phyloP scores from a whole-genome alignment of 2,888 invertebrate genomes.

The Ormyrus labotus region DNA sequence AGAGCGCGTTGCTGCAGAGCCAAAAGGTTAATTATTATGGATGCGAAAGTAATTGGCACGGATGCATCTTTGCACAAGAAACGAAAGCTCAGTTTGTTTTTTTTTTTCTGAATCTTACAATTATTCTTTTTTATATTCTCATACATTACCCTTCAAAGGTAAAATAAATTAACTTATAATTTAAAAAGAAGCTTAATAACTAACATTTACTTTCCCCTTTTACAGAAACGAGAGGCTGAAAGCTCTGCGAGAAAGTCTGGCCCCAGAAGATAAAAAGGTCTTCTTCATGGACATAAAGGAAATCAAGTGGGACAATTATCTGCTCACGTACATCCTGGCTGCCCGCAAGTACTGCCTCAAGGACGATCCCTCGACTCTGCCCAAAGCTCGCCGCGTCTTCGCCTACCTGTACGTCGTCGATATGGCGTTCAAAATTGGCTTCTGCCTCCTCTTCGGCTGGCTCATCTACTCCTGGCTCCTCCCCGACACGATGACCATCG shows the following conservation, averaged over 20 bases:
- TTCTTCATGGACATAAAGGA: constrained; percentile 77
- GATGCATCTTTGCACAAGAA: too few species aligned
- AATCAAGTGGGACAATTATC: constrained; percentile 81
- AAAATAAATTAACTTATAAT: too few species aligned
- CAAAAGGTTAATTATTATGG: too few species aligned
- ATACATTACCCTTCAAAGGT: too few species aligned
- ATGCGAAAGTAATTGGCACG: too few species aligned
- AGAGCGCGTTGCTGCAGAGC: too few species aligned
- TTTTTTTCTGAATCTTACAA: too few species aligned
- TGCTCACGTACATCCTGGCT: constrained; percentile 86
- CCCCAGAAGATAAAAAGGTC: constrained; percentile 71
- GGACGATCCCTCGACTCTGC: constrained; percentile 87
- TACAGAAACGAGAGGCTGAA: constrained; percentile 67
- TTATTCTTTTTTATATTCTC: too few species aligned
- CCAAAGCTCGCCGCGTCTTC: constrained; percentile 82
- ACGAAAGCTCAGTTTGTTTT: too few species aligned
- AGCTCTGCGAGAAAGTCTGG: constrained; percentile 62
- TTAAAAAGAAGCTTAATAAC: too few species aligned
- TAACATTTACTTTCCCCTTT: constrained; percentile 20
- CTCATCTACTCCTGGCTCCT: constrained; percentile 64
- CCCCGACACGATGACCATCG: constrained; percentile 52
- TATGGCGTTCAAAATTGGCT: constrained; percentile 60
- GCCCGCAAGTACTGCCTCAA: constrained; percentile 90
- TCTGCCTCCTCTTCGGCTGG: constrained; percentile 64
- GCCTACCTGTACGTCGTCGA: constrained; percentile 69